Base-by-base conservation (phyloP, 2,888 invertebrate genomes). In the Aricia artaxerxes region DNA sequence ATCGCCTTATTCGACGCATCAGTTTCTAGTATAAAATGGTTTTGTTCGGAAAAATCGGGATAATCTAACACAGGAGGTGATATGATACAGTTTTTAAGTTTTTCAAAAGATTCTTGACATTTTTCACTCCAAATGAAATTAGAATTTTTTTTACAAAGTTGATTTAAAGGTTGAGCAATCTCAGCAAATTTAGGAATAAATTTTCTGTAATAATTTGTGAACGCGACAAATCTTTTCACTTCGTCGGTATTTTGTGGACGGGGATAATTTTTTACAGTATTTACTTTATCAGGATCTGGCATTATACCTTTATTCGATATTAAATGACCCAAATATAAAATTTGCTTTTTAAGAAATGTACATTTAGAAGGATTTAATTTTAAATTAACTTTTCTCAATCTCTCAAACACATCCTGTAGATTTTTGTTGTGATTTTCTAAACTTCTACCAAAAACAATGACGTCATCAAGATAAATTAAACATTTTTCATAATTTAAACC, bases 11-110 rank as follows among this genome's bases (percentile, higher is more conserved):
- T 53, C 9, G 82, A 83, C 1, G 82, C 83, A 72, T 83, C 83
- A 1, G 84, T 82, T 61, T 82, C 80, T 75, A 84, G 49, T 61
- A 81, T 79, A 78, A 82, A 83, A 57, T 57, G 57, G 53, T 82
- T 83, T 31, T 78, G 40, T 9, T 79, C 77, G 0, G 80, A 80
- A 78, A 83, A 82, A 79, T 82, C 80, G 11, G 82, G 82, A 78
- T 82, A 83, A 79, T 83, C 79, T 38, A 83, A 77, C 44, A 84
- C 77, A 16, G 82, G 83, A 40, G 80, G 81, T 13, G 76, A 78
- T 13, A 79, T 80, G 16, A 82, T 35, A 11, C 40, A 13, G 38
- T 83, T 7, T 82, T 82, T 82, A 38, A 83, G 78, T 64, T 40
- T 69, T 78, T 80, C 79, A 80, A 83, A 84, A 72, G 80, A 73